Base-by-base conservation (phyloP, 2,797 vertebrate species). In the Halcyon smyrnensis region DNA sequence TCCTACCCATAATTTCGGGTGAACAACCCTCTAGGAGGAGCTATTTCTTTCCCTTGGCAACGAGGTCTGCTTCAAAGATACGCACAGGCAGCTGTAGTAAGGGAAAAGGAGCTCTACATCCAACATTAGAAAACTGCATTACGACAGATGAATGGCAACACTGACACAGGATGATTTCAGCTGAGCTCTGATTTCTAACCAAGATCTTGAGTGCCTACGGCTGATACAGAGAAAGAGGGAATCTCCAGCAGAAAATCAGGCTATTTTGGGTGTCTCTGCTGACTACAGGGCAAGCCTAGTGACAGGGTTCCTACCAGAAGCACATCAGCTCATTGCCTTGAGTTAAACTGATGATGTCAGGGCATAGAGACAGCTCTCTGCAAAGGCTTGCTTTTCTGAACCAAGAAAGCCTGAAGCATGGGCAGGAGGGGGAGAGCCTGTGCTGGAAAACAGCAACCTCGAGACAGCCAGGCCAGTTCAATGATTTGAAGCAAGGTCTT, bases 121-220 rank as follows among this genome's bases (percentile, higher is more conserved):
- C 2, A 64, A 2, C 4, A 1, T 27, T 25, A 17, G 14, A 12
- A 53, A 30, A 60, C 20, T 0, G 3, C 1, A 0, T 17, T 62
- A 48, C 9, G 4, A 7, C 43, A 39, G 36, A 28, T 3, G 65
- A 90, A 8, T 27, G 21, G 32, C 19, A 57, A 16, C 7, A 7
- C 6, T 41, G 46, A 4, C n/a, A 8, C 1, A 18, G 75, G 23
- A 13, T 37, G 54, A 64, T 41, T 62, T 74, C 56, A 23, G 69
- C 59, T 60, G 8, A 28, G 16, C 41, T 64, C 70, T 67, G 9
- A 2, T 69, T 82, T 21, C 59, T 11, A 13, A 30, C 17, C 19
- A 41, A 2, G 11, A 57, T 16, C 23, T 41, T 28, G 20, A 34
- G 45, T 81, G 5, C 8, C 4, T 67, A 11, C 28, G 62, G 62